Evolutionary conservation across 1,140 invertebrate species (phyloP).

Genomic region (Trissolcus basalis): DNA sequence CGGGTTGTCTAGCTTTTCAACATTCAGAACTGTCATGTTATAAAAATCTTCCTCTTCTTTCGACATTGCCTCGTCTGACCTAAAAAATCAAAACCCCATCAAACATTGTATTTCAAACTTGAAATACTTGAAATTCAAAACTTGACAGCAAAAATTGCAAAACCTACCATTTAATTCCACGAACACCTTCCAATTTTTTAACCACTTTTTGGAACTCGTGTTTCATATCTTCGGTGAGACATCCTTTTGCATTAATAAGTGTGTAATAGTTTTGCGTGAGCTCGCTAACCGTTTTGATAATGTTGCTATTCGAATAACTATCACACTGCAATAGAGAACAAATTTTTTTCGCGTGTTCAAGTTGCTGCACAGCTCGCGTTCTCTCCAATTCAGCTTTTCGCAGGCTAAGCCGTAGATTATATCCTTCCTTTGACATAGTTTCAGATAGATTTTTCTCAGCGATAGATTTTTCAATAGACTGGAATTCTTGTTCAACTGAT

Average conservation of each 20-base stretch:
- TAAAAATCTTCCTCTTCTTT: constrained; percentile 47
- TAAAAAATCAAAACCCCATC: constrained; percentile 54
- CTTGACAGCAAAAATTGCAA: constrained; percentile 49
- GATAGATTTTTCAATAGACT: constrained; percentile 47
- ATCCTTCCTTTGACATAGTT: constrained; percentile 50
- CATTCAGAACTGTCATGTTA: constrained; percentile 28
- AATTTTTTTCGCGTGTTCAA: constrained; percentile 68
- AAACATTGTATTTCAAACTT: background rate
- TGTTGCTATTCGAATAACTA: constrained; percentile 62
- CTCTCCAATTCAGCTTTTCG: constrained; percentile 61
- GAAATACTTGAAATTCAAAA: too few species aligned
- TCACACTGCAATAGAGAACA: constrained; percentile 69
- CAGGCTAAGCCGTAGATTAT: constrained; percentile 6
- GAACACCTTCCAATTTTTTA: constrained; percentile 72
- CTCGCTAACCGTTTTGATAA: constrained; percentile 64
- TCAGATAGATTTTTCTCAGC: constrained; percentile 57
- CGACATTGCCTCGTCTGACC: constrained; percentile 31
- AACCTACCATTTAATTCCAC: constrained; percentile 74
- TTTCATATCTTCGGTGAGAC: constrained; percentile 68
- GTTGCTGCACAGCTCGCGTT: constrained; percentile 61
- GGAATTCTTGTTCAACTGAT: constrained; percentile 63
- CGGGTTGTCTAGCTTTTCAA: constrained; percentile 19
- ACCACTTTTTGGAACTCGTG: constrained; percentile 69
- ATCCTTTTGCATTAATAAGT: constrained; percentile 63
- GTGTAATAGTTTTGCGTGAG: constrained; percentile 70